Percentiles rank a stretch among this genome's conserved stretches.
These are phyloP conservation scores for Hofmannophila pseudospretella DNA, from an alignment of 2,888 invertebrate species.

Conservation along the genomic window DNA sequence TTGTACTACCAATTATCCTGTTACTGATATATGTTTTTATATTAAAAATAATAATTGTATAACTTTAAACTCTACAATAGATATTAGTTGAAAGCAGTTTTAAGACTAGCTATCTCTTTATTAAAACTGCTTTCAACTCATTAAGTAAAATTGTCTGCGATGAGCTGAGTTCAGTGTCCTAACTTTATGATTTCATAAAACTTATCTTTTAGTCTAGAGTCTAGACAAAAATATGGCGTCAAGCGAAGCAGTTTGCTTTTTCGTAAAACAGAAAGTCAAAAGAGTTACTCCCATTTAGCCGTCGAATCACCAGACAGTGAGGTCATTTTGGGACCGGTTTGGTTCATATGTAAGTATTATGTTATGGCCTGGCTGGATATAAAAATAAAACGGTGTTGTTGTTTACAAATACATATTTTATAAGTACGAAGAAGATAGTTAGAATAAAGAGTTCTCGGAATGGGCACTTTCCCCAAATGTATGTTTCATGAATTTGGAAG, in stretches of 20 bases:
- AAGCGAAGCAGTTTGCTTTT: neutral
- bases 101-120: too few species aligned
- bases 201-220: neutral
- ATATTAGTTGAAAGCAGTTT: too few species aligned
- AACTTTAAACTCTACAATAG: too few species aligned
- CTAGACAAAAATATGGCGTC: neutral
- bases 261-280: conserved; percentile 2
- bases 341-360: conserved; percentile 29
- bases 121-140: too few species aligned
- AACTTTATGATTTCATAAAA: neutral
- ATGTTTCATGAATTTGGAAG: neutral
- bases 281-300: conserved; percentile 2
- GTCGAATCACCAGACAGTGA: conserved; percentile 51
- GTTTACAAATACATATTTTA: conserved; percentile 12
- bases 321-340: conserved; percentile 59
- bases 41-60: too few species aligned
- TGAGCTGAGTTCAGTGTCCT: too few species aligned
- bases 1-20: too few species aligned
- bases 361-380: conserved; percentile 26
- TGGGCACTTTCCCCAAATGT: neutral
- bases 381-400: conserved; percentile 24
- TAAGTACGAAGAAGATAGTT: neutral
- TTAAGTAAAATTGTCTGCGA: too few species aligned
- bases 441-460: neutral
- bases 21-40: too few species aligned